These are phyloP conservation scores for Microctonus hyperodae DNA, from an alignment of 2,888 invertebrate genomes.

Conservation along the genomic window DNA sequence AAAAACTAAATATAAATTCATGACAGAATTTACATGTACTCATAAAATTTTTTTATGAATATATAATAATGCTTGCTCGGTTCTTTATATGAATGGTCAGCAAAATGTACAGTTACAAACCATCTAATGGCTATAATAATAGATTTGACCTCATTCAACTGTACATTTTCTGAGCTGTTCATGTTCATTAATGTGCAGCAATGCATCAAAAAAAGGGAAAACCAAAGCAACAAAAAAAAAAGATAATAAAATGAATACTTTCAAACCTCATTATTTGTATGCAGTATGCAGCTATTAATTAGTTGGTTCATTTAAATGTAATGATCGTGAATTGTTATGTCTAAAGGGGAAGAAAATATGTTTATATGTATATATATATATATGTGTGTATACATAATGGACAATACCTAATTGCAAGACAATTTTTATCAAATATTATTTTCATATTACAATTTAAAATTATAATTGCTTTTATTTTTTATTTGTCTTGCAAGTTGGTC, in stretches of 20 bases:
- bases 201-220: constrained; percentile 1
- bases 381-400: background rate
- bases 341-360: background rate
- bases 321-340: background rate
- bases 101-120: constrained; percentile 29
- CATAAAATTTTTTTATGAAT: background rate
- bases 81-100: constrained; percentile 23
- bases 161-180: constrained; percentile 13
- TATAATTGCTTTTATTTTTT: background rate
- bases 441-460: background rate
- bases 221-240: background rate
- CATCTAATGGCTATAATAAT: constrained; percentile 1
- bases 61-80: constrained; percentile 27
- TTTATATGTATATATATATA: background rate
- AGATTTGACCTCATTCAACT: constrained; percentile 15
- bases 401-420: background rate
- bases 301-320: background rate
- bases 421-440: background rate
- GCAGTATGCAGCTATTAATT: background rate
- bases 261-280: constrained; percentile 1
- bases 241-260: background rate
- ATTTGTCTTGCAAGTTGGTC: constrained; percentile 17
- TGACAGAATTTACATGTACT: constrained; percentile 31
- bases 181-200: constrained; percentile 11
- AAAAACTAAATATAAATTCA: constrained; percentile 23